Evolutionary conservation across 2,797 vertebrate species (phyloP).

Genomic region (Hapalemur alaotrensis): DNA sequence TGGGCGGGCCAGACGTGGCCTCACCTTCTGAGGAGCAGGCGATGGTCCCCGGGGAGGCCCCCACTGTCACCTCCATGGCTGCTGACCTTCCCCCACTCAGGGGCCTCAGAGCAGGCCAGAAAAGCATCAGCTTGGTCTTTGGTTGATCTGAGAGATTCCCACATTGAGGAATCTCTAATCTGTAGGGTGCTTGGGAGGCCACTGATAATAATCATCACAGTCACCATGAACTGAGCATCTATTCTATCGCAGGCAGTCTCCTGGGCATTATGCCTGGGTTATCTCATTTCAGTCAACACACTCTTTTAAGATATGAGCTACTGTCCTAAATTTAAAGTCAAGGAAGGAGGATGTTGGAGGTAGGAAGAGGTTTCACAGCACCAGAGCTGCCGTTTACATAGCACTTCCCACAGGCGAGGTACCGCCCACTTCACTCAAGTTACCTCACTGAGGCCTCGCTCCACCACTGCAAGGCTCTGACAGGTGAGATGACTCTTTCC

Average conservation of each 20-base stretch:
- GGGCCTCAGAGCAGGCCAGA: not conserved
- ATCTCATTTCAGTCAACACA: not conserved
- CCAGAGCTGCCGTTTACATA: fast-evolving
- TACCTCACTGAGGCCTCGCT: not conserved
- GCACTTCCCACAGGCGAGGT: not conserved
- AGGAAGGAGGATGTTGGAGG: not conserved
- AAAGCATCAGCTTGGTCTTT: not conserved
- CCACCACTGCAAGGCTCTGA: not conserved
- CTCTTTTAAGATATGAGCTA: not conserved
- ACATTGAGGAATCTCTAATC: not conserved
- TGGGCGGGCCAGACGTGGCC: not conserved
- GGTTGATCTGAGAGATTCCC: not conserved
- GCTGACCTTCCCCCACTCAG: not conserved
- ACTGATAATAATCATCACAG: not conserved
- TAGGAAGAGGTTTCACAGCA: not conserved
- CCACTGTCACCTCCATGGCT: not conserved
- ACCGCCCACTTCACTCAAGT: not conserved
- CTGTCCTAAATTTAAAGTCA: not conserved
- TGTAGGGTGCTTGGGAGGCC: not conserved
- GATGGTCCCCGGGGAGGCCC: not conserved
- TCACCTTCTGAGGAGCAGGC: not conserved
- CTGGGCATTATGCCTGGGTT: not conserved
- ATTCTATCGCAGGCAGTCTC: not conserved
- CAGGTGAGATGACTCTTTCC: fast-evolving
- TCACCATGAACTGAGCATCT: not conserved